phyloP scores from a whole-genome alignment of 2,888 invertebrate genomes.

The Aspidiotus rigidus region DNA sequence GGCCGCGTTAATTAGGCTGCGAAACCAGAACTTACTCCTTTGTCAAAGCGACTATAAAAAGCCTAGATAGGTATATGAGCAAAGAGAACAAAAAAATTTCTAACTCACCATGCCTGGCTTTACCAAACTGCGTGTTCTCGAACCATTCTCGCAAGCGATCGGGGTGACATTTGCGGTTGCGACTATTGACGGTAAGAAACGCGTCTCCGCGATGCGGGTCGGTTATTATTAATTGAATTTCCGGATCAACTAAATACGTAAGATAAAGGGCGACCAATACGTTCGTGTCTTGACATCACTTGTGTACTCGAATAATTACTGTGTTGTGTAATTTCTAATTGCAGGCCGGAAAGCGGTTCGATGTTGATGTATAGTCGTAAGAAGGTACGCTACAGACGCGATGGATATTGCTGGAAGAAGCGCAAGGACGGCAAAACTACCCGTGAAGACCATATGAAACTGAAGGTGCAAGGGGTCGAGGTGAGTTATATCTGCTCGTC shows the following conservation, averaged over 20 bases:
- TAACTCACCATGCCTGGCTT: no score
- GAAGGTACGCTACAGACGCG: conserved; percentile 87
- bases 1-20: no score
- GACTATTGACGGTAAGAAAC: no score
- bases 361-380: conserved; percentile 93
- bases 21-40: no score
- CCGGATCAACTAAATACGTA: background rate
- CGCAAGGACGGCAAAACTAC: conserved; percentile 96
- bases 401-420: conserved; percentile 98
- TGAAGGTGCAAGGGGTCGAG: conserved; percentile 95
- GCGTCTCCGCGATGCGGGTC: no score
- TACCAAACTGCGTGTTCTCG: no score
- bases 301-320: no score
- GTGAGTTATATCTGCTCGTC: conserved; percentile 47
- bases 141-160: no score
- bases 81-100: no score
- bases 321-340: conserved; percentile 41
- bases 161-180: no score
- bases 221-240: background rate
- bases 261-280: background rate
- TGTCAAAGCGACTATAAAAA: no score
- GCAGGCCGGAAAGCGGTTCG: conserved; percentile 91
- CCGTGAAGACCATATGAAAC: conserved; percentile 97
- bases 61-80: no score
- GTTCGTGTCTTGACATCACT: background rate